Evolutionary conservation across 2,797 vertebrate species (phyloP), one percentile per base, ranked within the genome.

Genomic region (Echeneis naucrates): DNA sequence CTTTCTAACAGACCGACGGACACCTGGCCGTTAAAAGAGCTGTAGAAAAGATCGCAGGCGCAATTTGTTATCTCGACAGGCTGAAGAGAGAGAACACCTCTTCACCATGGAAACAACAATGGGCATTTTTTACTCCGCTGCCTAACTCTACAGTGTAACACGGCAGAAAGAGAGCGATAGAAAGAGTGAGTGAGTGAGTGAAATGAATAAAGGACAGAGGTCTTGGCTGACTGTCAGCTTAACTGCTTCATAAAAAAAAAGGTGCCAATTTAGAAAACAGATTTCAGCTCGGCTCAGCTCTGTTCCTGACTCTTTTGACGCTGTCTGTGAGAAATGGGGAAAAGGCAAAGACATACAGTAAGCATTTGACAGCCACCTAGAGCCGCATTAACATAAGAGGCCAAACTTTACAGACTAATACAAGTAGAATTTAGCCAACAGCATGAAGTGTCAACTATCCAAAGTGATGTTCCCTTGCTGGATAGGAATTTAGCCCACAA

Each of bases 171-270:
- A n/a, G 16, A 45, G 50, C 38, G 75, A 81, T 80, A 27, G 68
- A 40, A 27, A 26, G 21, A 19, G 50, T n/a, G 16, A 45, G 50
- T 37, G 75, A 82, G 81, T 26, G 67, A 65, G 17, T 68, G 76
- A 77, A 85, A 78, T 66, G 76, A 83, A 83, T 90, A 88, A 85
- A 87, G 67, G 80, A 74, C 65, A 54, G 35, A 88, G 78, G 71
- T 89, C 72, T 66, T 77, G 70, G 82, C 70, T 75, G 81, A 80
- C 71, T 75, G 75, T 90, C 78, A 83, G 73, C 75, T 90, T 89
- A 89, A 90, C 80, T 44, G 79, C 82, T 76, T 85, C 70, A 88
- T 85, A 87, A 87, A 84, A 30, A n/a, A n/a, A 30, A 91, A 75
- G 58, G 74, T 79, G 76, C 56, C 75, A 75, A 83, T 83, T 82